A percentile compares a stretch with the other conserved stretches of the same genome.
Conservation (phyloP, 1,140 invertebrate genomes). For the Drosophila pectinifera region DNA sequence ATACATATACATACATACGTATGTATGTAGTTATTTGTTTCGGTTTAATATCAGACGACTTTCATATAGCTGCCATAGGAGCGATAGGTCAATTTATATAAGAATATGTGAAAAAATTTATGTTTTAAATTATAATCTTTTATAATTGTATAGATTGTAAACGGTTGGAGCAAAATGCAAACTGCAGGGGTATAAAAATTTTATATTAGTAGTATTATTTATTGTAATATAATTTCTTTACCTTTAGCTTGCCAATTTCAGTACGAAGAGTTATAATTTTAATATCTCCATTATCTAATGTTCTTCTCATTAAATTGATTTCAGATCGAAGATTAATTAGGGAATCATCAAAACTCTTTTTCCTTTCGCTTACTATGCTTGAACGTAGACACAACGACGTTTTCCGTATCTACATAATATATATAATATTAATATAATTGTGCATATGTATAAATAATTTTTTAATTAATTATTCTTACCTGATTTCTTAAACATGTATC, state of each 20-base stretch:
- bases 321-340: conserved; percentile 27
- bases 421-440: not conserved
- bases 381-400: conserved; percentile 42
- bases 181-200: not conserved
- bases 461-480: conserved; percentile 12
- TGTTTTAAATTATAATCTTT: too few species aligned
- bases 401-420: conserved; percentile 41
- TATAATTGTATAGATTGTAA: too few species aligned
- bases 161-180: too few species aligned
- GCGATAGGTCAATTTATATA: too few species aligned
- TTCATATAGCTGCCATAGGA: too few species aligned
- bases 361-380: conserved; percentile 12
- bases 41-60: too few species aligned
- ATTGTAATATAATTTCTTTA: conserved; percentile 7
- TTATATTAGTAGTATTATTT: too few species aligned
- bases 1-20: too few species aligned
- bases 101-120: too few species aligned
- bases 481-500: conserved; percentile 35
- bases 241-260: conserved; percentile 55
- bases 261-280: conserved; percentile 57
- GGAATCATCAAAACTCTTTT: conserved; percentile 13
- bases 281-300: conserved; percentile 37
- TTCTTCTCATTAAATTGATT: conserved; percentile 30
- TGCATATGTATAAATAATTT: too few species aligned
- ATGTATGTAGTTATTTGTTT: too few species aligned